phyloP scores from a whole-genome alignment of 2,888 invertebrate species.

The Drosophila siamana region DNA sequence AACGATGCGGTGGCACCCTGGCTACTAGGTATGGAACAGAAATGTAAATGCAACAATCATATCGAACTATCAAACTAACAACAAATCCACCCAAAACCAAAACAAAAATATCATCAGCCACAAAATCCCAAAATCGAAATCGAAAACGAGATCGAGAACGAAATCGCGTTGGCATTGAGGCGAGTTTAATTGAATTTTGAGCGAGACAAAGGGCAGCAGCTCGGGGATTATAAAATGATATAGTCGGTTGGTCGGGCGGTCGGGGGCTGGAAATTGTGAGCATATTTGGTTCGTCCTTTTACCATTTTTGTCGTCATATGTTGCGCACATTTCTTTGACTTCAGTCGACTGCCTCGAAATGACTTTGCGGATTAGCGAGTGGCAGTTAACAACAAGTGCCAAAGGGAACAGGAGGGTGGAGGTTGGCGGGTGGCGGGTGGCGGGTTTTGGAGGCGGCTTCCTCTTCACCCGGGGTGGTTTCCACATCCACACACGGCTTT shows the following conservation, averaged over 20 bases:
- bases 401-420: constrained; percentile 1
- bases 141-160: constrained; percentile 1
- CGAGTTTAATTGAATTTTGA: constrained; percentile 70
- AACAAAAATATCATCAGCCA: background rate
- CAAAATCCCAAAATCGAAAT: background rate
- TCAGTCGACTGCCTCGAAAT: constrained; percentile 54
- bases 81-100: constrained; percentile 1
- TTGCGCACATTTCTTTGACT: constrained; percentile 68
- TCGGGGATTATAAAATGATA: constrained; percentile 70
- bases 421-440: background rate
- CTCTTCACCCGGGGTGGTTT: constrained; percentile 30
- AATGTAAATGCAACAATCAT: constrained; percentile 86
- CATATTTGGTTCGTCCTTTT: constrained; percentile 68
- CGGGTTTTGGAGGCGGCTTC: too few species aligned
- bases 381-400: constrained; percentile 2
- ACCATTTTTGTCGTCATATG: constrained; percentile 72
- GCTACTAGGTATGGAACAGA: constrained; percentile 94
- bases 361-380: constrained; percentile 81
- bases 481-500: constrained; percentile 52
- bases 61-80: constrained; percentile 54
- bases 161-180: constrained; percentile 40
- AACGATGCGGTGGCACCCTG: constrained; percentile 99
- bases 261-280: constrained; percentile 71
- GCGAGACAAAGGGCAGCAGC: constrained; percentile 63
- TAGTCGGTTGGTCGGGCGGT: constrained; percentile 10